Evolutionary conservation across 2,113 vertebrate genomes (phyloP).

Genomic region (Bubo blakistoni): DNA sequence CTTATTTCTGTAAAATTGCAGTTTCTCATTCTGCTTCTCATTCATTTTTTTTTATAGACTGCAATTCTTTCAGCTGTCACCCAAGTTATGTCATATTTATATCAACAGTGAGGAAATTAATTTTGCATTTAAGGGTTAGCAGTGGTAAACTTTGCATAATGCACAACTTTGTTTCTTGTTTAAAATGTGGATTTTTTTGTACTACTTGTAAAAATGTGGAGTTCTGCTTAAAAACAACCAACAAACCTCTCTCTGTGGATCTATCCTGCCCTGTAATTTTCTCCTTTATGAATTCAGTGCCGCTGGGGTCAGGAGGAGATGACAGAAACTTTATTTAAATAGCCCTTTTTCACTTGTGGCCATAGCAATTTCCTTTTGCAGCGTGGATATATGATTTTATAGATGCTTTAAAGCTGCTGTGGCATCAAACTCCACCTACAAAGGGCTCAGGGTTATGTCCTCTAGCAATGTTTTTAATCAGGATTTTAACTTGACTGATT

Average conservation of each 20-base stretch:
- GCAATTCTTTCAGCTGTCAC: neutral
- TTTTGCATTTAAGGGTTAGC: neutral
- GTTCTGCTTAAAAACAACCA: neutral
- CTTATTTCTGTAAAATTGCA: neutral
- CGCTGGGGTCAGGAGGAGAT: neutral
- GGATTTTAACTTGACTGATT: neutral
- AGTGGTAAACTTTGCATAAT: accelerated
- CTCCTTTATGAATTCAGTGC: accelerated
- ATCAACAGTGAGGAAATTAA: neutral
- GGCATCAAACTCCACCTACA: neutral
- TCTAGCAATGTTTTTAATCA: neutral
- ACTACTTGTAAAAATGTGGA: accelerated
- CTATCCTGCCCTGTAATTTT: neutral
- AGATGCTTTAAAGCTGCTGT: neutral
- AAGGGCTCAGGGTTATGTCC: neutral
- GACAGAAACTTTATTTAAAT: neutral
- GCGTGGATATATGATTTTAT: accelerated
- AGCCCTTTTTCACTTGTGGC: accelerated
- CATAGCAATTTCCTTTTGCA: neutral
- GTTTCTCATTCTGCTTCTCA: neutral
- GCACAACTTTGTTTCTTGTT: accelerated
- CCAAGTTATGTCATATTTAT: neutral
- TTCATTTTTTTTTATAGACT: neutral
- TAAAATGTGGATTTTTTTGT: neutral
- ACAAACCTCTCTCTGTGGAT: accelerated